Evolutionary conservation across 2,113 vertebrate genomes (phyloP).

Genomic region (Phasianus colchicus): DNA sequence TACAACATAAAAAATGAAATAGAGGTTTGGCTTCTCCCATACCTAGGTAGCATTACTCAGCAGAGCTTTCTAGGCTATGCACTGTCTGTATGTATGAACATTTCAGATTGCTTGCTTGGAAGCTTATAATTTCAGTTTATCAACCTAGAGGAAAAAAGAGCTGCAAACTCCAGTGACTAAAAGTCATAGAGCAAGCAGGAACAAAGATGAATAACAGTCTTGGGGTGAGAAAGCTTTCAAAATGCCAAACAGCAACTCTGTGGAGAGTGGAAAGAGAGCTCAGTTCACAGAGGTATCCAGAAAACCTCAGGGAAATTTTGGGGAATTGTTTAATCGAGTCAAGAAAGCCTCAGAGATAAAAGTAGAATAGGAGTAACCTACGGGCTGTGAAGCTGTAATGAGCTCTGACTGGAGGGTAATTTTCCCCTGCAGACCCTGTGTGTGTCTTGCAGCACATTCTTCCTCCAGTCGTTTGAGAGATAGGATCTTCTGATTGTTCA

Average conservation of each 20-base stretch:
- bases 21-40: not conserved
- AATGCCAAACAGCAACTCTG: not conserved
- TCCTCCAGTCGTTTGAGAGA: not conserved
- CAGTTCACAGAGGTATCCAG: not conserved
- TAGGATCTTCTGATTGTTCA: not conserved
- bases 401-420: not conserved
- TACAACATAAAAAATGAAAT: not conserved
- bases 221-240: not conserved
- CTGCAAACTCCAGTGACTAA: not conserved
- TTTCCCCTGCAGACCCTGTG: not conserved
- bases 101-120: not conserved
- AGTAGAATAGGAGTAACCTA: not conserved
- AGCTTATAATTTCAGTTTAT: not conserved
- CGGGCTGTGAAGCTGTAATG: not conserved
- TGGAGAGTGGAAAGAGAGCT: not conserved
- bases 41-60: too few species aligned
- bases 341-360: not conserved
- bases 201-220: not conserved
- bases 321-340: not conserved
- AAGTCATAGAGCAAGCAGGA: not conserved
- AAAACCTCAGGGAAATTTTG: not conserved
- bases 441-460: not conserved
- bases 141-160: not conserved
- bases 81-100: not conserved
- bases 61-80: not conserved